These are phyloP conservation scores for Psophia crepitans DNA, from an alignment of 2,113 vertebrate species.

Conservation along the genomic window DNA sequence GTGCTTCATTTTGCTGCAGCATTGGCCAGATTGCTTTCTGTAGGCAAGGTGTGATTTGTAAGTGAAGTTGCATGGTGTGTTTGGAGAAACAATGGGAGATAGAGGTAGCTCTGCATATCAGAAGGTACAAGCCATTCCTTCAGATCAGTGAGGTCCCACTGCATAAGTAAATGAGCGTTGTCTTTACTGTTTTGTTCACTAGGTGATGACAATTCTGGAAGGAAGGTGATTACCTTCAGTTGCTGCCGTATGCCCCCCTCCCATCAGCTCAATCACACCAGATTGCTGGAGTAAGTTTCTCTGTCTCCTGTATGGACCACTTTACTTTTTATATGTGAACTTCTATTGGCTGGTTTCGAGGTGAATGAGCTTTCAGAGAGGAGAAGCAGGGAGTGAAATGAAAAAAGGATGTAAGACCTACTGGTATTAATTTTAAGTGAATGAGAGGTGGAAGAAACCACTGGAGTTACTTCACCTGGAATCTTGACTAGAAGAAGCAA, in stretches of 20 bases:
- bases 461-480: not conserved
- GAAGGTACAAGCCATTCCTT: not conserved
- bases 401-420: not conserved
- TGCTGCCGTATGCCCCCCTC: conserved; percentile 85
- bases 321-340: not conserved
- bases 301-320: not conserved
- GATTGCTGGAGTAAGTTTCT: conserved; percentile 81
- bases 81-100: not conserved
- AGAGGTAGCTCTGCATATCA: not conserved
- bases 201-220: conserved; percentile 85
- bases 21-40: not conserved
- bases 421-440: not conserved
- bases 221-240: conserved; percentile 84
- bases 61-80: not conserved
- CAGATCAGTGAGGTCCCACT: not conserved
- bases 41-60: not conserved
- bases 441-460: not conserved
- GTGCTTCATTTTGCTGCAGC: not conserved
- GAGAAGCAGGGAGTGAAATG: not conserved
- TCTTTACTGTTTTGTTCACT: not conserved
- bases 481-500: not conserved
- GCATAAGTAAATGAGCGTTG: not conserved
- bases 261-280: conserved; percentile 84
- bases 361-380: not conserved
- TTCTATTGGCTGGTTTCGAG: not conserved